phyloP scores from a whole-genome alignment of 1,140 invertebrate genomes.

The Drosophila dunni region DNA sequence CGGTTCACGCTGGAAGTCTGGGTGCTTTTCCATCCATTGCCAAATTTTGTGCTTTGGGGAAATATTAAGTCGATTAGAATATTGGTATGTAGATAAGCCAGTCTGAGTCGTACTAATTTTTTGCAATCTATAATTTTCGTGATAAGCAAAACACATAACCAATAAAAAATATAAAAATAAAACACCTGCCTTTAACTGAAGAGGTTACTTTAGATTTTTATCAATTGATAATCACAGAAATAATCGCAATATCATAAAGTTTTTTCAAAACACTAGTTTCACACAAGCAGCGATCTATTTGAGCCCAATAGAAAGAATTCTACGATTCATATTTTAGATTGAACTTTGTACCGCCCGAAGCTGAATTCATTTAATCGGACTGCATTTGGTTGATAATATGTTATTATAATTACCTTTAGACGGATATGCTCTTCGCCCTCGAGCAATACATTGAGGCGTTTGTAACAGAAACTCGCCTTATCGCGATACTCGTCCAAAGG shows the following conservation, averaged over 20 bases:
- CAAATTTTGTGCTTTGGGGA: slow-evolving; percentile 89
- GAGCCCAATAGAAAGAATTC: neutral
- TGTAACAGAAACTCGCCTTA: slow-evolving; percentile 93
- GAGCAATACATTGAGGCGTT: slow-evolving; percentile 90
- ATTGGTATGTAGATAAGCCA: neutral
- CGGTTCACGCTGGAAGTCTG: slow-evolving; percentile 88
- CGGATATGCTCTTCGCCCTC: slow-evolving; percentile 87
- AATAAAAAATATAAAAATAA: neutral
- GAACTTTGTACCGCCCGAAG: slow-evolving; percentile 44
- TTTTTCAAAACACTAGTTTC: neutral
- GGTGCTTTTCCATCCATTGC: slow-evolving; percentile 90
- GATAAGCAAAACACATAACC: slow-evolving; percentile 24
- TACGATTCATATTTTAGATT: slow-evolving; percentile 12
- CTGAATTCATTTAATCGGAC: neutral
- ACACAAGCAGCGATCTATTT: neutral
- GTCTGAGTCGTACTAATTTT: neutral
- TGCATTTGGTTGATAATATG: neutral
- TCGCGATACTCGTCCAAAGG: slow-evolving; percentile 91
- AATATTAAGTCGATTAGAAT: slow-evolving; percentile 36
- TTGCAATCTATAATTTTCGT: slow-evolving; percentile 7
- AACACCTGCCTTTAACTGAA: slow-evolving; percentile 6
- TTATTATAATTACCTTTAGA: slow-evolving; percentile 85
- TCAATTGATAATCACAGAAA: slow-evolving; percentile 3
- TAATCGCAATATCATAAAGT: slow-evolving; percentile 2
- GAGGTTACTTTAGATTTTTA: slow-evolving; percentile 6